Percentiles rank a stretch among this genome's conserved stretches.
These are phyloP conservation scores for Picus viridis DNA, from an alignment of 2,797 vertebrate species.

Conservation along the genomic window DNA sequence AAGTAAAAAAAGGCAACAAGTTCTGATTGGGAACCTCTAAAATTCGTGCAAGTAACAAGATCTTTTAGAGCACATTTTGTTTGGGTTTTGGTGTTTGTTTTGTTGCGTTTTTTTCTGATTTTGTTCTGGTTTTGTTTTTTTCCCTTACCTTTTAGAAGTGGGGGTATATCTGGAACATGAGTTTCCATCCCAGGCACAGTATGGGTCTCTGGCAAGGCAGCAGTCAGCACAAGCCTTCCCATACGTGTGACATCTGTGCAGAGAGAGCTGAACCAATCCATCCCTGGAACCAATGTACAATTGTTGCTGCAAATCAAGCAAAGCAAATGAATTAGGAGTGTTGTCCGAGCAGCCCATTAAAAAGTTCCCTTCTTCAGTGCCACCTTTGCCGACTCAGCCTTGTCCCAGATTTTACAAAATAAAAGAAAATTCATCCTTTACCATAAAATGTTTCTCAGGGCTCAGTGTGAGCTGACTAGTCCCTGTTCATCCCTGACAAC, in stretches of 20 bases:
- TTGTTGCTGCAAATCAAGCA: conserved; percentile 89
- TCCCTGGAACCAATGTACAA: conserved; percentile 92
- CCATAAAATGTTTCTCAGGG: not conserved
- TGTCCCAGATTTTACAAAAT: not conserved
- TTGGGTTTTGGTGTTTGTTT: too few species aligned
- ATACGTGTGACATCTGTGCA: conserved; percentile 95
- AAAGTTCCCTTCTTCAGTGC: conserved; percentile 21
- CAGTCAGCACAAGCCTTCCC: conserved; percentile 96
- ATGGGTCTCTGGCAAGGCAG: conserved; percentile 96
- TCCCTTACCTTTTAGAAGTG: conserved; percentile 90
- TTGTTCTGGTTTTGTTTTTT: not conserved
- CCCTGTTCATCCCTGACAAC: not conserved
- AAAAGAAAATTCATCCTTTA: not conserved
- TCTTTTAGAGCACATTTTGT: not conserved
- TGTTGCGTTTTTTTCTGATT: too few species aligned
- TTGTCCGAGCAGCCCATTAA: conserved; percentile 15
- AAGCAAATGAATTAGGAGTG: conserved; percentile 69
- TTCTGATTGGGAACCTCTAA: not conserved
- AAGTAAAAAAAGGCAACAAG: not conserved
- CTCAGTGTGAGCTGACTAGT: not conserved
- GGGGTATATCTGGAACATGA: conserved; percentile 93
- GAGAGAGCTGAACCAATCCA: conserved; percentile 91
- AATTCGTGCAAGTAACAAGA: conserved; percentile 12
- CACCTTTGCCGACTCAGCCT: conserved; percentile 8
- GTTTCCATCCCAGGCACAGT: conserved; percentile 97